Percentiles rank a stretch among this genome's conserved stretches.
Evolutionary conservation across 2,797 vertebrate species (phyloP).

Genomic region (Steatocranus sp.): DNA sequence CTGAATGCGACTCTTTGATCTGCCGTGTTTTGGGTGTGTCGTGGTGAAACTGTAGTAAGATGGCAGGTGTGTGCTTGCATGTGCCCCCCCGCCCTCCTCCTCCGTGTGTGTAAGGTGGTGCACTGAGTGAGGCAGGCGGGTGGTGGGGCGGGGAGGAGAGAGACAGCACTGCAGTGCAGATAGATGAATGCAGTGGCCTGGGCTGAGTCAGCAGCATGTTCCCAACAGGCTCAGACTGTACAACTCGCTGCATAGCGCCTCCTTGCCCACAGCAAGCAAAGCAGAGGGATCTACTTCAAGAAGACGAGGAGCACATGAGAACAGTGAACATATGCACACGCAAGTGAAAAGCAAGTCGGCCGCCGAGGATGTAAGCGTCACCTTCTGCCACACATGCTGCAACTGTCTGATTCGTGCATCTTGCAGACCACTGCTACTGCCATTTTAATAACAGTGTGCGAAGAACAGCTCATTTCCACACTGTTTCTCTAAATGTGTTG

Average conservation of each 20-base stretch:
- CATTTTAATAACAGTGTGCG: neutral
- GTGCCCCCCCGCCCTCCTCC: neutral
- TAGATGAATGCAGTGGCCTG: constrained; percentile 75
- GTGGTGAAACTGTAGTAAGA: constrained; percentile 39
- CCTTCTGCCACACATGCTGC: constrained; percentile 18
- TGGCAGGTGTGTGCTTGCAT: constrained; percentile 4
- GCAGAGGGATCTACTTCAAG: constrained; percentile 28
- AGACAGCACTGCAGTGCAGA: constrained; percentile 79
- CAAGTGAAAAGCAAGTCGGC: neutral
- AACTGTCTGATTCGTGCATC: neutral
- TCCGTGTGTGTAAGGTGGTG: constrained; percentile 27
- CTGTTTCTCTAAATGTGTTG: neutral
- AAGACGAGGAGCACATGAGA: constrained; percentile 28
- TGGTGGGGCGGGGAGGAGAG: neutral
- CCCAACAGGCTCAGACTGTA: constrained; percentile 66
- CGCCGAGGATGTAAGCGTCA: constrained; percentile 9
- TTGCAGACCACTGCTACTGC: neutral
- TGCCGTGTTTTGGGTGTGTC: constrained; percentile 33
- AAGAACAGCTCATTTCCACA: neutral
- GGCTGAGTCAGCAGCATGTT: constrained; percentile 78
- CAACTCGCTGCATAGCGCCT: constrained; percentile 57
- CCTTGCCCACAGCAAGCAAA: constrained; percentile 42
- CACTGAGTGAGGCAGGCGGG: constrained; percentile 40
- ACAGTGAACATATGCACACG: constrained; percentile 16
- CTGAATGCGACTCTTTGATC: neutral